A percentile compares a stretch with the other conserved stretches of the same genome.
Evolutionary conservation across 2,113 vertebrate genomes (phyloP).

Genomic region (Lanius collurio): DNA sequence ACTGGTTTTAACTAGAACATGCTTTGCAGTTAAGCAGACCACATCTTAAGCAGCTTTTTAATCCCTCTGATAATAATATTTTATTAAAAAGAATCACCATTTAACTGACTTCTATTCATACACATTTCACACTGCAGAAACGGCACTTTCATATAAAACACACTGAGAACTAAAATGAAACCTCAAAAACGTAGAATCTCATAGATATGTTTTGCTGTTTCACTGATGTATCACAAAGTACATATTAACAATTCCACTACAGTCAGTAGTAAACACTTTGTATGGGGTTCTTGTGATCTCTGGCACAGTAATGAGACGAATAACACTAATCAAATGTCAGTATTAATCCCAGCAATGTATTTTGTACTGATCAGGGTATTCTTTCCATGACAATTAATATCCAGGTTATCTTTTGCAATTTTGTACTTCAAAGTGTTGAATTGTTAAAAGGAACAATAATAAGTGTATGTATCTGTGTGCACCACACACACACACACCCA

Average conservation of each 20-base stretch:
- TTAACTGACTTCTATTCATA: neutral
- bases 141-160: neutral
- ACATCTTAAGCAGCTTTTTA: neutral
- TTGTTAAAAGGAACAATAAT: neutral
- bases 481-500: fast-evolving
- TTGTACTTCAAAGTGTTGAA: neutral
- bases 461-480: neutral
- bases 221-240: neutral
- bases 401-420: neutral
- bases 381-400: neutral
- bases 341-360: neutral
- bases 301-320: neutral
- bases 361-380: neutral
- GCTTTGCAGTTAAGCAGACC: neutral
- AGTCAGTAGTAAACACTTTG: neutral
- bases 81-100: neutral
- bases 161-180: neutral
- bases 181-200: neutral
- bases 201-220: neutral
- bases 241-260: neutral
- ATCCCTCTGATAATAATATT: neutral
- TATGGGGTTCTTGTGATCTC: neutral
- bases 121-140: neutral
- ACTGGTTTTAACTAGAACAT: neutral
- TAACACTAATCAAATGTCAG: conserved; percentile 2